A percentile compares a stretch with the other conserved stretches of the same genome.
phyloP scores from a whole-genome alignment of 2,888 invertebrate genomes.

The Drosophila borborema region DNA sequence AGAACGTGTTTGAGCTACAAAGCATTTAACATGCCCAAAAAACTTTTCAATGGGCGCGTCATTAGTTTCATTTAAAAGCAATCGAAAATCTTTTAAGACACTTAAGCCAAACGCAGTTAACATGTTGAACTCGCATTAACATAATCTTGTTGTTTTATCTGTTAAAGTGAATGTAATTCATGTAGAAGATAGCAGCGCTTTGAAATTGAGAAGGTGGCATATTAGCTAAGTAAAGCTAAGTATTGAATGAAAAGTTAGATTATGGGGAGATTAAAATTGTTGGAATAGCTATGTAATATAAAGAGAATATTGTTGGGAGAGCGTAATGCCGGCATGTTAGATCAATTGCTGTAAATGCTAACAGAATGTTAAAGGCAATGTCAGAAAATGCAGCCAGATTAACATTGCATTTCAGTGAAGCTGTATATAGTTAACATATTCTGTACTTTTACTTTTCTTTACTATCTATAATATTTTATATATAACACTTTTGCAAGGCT shows the following conservation, averaged over 20 bases:
- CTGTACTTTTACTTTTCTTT: neutral
- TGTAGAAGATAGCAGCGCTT: neutral
- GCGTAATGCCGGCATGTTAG: neutral
- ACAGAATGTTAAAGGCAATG: neutral
- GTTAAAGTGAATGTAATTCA: neutral
- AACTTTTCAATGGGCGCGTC: conserved; percentile 25
- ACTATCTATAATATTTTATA: neutral
- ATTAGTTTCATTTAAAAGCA: conserved; percentile 27
- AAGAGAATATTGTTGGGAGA: neutral
- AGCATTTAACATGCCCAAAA: conserved; percentile 20
- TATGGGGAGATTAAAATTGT: neutral
- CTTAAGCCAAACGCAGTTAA: conserved; percentile 14
- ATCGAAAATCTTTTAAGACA: conserved; percentile 23
- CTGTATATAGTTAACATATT: neutral
- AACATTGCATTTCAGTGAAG: neutral
- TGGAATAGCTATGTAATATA: neutral
- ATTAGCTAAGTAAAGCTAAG: too few species aligned
- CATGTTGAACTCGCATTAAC: conserved; percentile 22
- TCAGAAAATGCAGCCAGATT: too few species aligned
- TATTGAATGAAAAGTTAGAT: neutral
- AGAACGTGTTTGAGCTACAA: conserved; percentile 41
- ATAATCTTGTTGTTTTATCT: conserved; percentile 6
- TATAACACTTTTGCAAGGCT: neutral
- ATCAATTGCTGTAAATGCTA: neutral
- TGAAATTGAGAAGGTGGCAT: neutral